Conservation (phyloP, 2,797 vertebrate genomes). For the Lates japonicus region DNA sequence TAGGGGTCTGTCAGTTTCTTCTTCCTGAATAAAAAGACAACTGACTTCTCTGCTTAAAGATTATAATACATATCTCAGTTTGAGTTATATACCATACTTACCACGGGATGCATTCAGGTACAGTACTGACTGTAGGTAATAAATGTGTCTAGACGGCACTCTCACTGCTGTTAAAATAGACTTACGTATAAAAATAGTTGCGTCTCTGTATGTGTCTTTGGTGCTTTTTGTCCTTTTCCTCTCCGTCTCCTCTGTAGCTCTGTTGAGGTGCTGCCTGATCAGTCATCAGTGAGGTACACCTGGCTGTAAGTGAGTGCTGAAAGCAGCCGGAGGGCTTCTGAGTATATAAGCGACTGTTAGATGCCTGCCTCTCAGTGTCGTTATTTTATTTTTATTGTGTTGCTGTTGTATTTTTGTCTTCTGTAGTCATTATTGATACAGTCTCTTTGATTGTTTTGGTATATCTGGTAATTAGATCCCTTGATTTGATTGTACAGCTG, state of each 20-base stretch:
- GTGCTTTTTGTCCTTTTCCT: neutral
- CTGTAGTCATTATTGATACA: neutral
- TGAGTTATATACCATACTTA: neutral
- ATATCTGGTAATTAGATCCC: too few species aligned
- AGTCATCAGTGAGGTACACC: neutral
- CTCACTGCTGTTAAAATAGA: too few species aligned
- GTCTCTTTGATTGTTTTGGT: neutral
- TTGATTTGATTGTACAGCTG: too few species aligned
- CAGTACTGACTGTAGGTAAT: neutral
- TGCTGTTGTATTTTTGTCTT: neutral
- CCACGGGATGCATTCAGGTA: neutral
- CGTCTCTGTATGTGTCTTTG: neutral
- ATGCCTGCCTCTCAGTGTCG: neutral
- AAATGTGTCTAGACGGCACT: neutral
- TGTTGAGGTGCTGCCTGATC: neutral
- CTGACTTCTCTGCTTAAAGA: neutral
- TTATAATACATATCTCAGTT: neutral
- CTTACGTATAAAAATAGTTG: too few species aligned
- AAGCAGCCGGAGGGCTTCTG: neutral
- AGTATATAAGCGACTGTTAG: neutral
- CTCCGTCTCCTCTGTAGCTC: neutral
- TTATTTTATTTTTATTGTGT: neutral
- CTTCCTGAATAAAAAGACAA: slow-evolving; percentile 10
- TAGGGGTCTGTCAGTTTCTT: slow-evolving; percentile 9
- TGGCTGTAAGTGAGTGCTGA: neutral